These are phyloP conservation scores for Melangyna quadrimaculata DNA, from an alignment of 2,888 invertebrate species.

Conservation along the genomic window DNA sequence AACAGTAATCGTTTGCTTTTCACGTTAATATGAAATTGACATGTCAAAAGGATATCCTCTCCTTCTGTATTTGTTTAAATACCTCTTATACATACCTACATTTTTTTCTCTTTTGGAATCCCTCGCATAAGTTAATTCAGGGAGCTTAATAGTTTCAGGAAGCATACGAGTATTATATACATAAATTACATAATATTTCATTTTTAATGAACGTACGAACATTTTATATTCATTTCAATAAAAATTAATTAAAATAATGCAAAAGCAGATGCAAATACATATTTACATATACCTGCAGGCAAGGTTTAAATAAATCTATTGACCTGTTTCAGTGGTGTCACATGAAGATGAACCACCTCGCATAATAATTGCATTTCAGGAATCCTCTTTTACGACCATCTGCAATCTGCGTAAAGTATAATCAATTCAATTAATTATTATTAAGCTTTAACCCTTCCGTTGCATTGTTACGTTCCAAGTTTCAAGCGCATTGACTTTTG, in stretches of 20 bases:
- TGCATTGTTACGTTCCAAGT: not conserved
- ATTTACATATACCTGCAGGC: slow-evolving; percentile 5
- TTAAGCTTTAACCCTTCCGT: slow-evolving; percentile 38
- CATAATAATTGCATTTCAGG: slow-evolving; percentile 6
- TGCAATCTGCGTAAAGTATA: slow-evolving; percentile 11
- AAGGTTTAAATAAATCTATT: slow-evolving; percentile 20
- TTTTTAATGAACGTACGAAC: slow-evolving; percentile 26
- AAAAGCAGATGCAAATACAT: slow-evolving; percentile 8
- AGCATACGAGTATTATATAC: not conserved
- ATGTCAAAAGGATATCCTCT: slow-evolving; percentile 10
- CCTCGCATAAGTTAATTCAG: slow-evolving; percentile 21
- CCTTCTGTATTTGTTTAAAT: not conserved
- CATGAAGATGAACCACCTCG: too few relatives aligned
- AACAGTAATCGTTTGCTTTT: not conserved
- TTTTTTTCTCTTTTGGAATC: slow-evolving; percentile 1
- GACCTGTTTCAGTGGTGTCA: slow-evolving; percentile 32
- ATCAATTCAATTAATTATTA: slow-evolving; percentile 55
- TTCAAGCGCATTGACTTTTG: slow-evolving; percentile 31
- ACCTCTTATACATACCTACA: not conserved
- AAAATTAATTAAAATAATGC: slow-evolving; percentile 57
- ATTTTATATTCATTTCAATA: slow-evolving; percentile 44
- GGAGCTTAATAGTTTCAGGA: slow-evolving; percentile 1
- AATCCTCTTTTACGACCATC: not conserved
- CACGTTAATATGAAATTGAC: slow-evolving; percentile 13
- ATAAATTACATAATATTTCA: not conserved